Conservation (phyloP, 1,140 invertebrate genomes). For the Sinella curviseta region DNA sequence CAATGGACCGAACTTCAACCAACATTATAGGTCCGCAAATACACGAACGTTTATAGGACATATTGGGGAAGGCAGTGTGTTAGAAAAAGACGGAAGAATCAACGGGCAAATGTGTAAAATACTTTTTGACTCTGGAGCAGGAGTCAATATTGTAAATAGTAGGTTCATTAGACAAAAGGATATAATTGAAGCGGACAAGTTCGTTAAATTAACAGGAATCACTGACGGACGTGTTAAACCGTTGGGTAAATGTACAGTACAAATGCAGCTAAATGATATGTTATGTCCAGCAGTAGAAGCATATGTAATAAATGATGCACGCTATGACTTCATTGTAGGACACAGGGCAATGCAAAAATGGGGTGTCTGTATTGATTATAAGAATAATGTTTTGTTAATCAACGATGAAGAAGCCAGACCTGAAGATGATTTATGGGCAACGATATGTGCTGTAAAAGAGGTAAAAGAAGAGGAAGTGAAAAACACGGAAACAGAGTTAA, state of each 20-base stretch:
- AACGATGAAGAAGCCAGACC: neutral
- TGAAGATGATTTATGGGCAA: neutral
- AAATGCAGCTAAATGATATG: neutral
- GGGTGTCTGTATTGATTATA: neutral
- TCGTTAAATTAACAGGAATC: neutral
- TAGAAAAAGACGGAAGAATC: neutral
- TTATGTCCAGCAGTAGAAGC: neutral
- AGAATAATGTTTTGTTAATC: neutral
- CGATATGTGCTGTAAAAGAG: neutral
- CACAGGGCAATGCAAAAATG: neutral
- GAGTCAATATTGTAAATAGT: neutral
- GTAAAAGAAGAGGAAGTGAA: neutral
- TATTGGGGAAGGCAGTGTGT: neutral
- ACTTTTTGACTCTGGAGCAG: neutral
- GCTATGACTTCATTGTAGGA: neutral
- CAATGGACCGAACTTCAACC: neutral
- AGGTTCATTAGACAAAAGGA: neutral
- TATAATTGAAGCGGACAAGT: neutral
- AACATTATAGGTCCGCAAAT: neutral
- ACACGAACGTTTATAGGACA: too few relatives aligned
- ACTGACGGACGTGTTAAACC: neutral
- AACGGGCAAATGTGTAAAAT: neutral
- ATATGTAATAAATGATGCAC: neutral
- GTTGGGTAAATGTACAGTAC: neutral
- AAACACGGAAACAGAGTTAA: neutral